Evolutionary conservation across 1,140 invertebrate species (phyloP).

Genomic region (Lutraria rhynchaena): DNA sequence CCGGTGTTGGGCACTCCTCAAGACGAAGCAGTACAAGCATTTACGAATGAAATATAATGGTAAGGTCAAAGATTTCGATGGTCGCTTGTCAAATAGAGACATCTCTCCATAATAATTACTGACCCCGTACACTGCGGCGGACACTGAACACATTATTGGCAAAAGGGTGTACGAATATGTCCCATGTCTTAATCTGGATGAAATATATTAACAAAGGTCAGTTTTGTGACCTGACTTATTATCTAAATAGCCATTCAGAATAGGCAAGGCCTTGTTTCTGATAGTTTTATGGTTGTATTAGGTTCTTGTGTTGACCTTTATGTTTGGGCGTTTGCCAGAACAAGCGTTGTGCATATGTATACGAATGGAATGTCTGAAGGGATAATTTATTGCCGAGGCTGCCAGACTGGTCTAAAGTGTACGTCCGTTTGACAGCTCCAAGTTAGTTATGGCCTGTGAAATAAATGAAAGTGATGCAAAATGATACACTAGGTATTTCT

Average conservation of each 20-base stretch:
- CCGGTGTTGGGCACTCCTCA: too few species aligned
- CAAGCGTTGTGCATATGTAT: neutral
- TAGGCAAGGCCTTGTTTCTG: constrained; percentile 34
- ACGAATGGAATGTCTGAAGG: constrained; percentile 39
- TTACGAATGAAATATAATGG: constrained; percentile 9
- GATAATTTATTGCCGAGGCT: constrained; percentile 56
- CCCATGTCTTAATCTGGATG: constrained; percentile 20
- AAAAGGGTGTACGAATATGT: constrained; percentile 39
- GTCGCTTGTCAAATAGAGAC: constrained; percentile 28
- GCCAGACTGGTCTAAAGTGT: constrained; percentile 26
- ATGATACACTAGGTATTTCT: too few species aligned
- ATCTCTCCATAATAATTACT: constrained; percentile 18
- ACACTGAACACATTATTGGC: neutral
- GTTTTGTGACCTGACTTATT: constrained; percentile 30
- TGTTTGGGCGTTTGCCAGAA: constrained; percentile 58
- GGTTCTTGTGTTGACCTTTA: constrained; percentile 44
- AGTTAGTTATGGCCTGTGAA: constrained; percentile 44
- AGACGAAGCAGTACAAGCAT: too few species aligned
- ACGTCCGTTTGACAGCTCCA: constrained; percentile 38
- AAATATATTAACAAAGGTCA: constrained; percentile 53
- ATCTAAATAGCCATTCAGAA: constrained; percentile 58
- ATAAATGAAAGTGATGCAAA: neutral
- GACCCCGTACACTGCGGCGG: constrained; percentile 21
- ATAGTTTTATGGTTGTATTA: constrained; percentile 53
- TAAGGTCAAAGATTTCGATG: constrained; percentile 14